A percentile compares a stretch with the other conserved stretches of the same genome.
These are phyloP conservation scores for Epirrhoe tristata DNA, from an alignment of 2,888 invertebrate genomes.

Conservation along the genomic window DNA sequence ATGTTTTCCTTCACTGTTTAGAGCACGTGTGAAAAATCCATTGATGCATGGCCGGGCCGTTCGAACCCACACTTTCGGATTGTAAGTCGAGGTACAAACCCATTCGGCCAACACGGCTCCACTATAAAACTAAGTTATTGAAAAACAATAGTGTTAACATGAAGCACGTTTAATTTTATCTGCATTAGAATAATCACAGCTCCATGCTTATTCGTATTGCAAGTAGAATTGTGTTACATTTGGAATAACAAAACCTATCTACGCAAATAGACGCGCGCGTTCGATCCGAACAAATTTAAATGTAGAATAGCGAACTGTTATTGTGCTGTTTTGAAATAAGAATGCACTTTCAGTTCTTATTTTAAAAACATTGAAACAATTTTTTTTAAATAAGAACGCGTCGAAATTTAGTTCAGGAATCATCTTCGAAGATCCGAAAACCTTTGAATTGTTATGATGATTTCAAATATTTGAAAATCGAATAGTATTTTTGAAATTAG, in stretches of 20 bases:
- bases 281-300: conserved; percentile 52
- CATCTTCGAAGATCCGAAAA: too few relatives aligned
- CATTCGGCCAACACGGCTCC: too few relatives aligned
- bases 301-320: conserved; percentile 29
- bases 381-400: not conserved
- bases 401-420: too few relatives aligned
- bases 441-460: too few relatives aligned
- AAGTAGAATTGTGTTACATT: conserved; percentile 64
- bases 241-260: conserved; percentile 66
- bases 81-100: too few relatives aligned
- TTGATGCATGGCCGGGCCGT: too few relatives aligned
- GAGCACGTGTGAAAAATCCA: too few relatives aligned
- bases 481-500: too few relatives aligned
- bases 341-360: conserved; percentile 6
- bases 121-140: too few relatives aligned
- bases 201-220: conserved; percentile 33
- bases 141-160: conserved; percentile 4
- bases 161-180: conserved; percentile 20
- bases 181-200: conserved; percentile 21
- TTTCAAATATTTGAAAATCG: too few relatives aligned
- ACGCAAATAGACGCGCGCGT: conserved; percentile 62
- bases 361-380: not conserved
- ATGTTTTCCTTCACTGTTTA: too few relatives aligned
- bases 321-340: conserved; percentile 28
- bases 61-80: too few relatives aligned